A percentile compares a stretch with the other conserved stretches of the same genome.
Evolutionary conservation across 2,888 invertebrate species (phyloP).

Genomic region (Tinea semifulvella): DNA sequence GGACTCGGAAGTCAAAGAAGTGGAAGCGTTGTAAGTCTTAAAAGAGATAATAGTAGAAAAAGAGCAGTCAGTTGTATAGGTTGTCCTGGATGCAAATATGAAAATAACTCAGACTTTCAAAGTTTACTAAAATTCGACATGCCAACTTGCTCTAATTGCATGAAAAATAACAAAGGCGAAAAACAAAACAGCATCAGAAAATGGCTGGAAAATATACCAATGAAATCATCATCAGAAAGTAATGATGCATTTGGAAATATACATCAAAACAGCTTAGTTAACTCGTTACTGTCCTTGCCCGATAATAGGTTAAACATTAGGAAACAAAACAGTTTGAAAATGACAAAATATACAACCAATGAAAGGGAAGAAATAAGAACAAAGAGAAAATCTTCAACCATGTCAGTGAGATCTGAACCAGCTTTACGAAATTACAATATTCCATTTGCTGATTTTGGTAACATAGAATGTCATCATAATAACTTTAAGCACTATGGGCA

Average conservation of each 20-base stretch:
- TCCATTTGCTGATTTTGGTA: slow-evolving; percentile 47
- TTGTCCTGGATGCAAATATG: slow-evolving; percentile 71
- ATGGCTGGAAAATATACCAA: slow-evolving; percentile 79
- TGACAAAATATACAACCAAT: slow-evolving; percentile 31
- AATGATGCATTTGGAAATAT: slow-evolving; percentile 33
- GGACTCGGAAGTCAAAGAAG: slow-evolving; percentile 61
- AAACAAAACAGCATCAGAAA: slow-evolving; percentile 78
- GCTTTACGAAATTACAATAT: slow-evolving; percentile 45
- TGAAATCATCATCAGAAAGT: slow-evolving; percentile 36
- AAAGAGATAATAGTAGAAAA: slow-evolving; percentile 69
- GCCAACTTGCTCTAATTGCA: slow-evolving; percentile 62
- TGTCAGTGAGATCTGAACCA: slow-evolving; percentile 57
- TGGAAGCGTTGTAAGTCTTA: slow-evolving; percentile 65
- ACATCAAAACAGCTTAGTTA: slow-evolving; percentile 33
- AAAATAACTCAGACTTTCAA: slow-evolving; percentile 32
- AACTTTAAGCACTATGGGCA: slow-evolving; percentile 35
- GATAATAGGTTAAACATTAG: slow-evolving; percentile 35
- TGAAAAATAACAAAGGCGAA: slow-evolving; percentile 66
- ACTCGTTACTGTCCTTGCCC: slow-evolving; percentile 46
- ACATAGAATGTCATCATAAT: slow-evolving; percentile 26
- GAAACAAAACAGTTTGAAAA: slow-evolving; percentile 49
- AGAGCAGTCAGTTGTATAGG: slow-evolving; percentile 65
- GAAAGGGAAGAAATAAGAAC: slow-evolving; percentile 32
- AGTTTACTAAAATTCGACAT: slow-evolving; percentile 52
- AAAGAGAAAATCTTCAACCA: slow-evolving; percentile 37